A percentile compares a stretch with the other conserved stretches of the same genome.
These are phyloP conservation scores for Chrysolophus pictus DNA, from an alignment of 2,797 vertebrate genomes.

Conservation along the genomic window DNA sequence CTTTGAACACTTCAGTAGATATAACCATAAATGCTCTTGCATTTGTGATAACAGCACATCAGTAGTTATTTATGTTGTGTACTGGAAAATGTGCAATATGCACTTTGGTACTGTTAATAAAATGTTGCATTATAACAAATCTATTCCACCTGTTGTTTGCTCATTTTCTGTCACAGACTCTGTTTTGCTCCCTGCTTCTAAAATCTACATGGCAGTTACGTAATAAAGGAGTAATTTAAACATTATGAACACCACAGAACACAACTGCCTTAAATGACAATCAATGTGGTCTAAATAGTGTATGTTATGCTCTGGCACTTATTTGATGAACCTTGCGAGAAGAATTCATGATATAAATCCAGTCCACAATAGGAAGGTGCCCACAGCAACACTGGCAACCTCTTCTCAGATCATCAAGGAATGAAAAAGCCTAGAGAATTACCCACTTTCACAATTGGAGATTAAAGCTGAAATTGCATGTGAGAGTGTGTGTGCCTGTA, in stretches of 20 bases:
- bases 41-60: neutral
- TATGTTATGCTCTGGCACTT: neutral
- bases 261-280: neutral
- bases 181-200: neutral
- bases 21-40: neutral
- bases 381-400: neutral
- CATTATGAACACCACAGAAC: neutral
- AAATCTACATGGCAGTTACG: neutral
- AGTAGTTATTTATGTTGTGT: neutral
- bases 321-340: neutral
- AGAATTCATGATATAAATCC: neutral
- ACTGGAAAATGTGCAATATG: neutral
- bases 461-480: neutral
- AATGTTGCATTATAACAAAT: neutral
- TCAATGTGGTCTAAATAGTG: neutral
- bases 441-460: neutral
- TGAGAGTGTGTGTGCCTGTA: neutral
- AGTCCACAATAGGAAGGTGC: neutral
- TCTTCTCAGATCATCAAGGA: neutral
- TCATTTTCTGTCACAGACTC: neutral
- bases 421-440: neutral
- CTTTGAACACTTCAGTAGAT: neutral
- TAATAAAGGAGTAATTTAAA: neutral
- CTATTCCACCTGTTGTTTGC: neutral
- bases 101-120: neutral